A percentile compares a stretch with the other conserved stretches of the same genome.
These are phyloP conservation scores for Argyra leucocephala DNA, from an alignment of 2,888 invertebrate species.

Conservation along the genomic window DNA sequence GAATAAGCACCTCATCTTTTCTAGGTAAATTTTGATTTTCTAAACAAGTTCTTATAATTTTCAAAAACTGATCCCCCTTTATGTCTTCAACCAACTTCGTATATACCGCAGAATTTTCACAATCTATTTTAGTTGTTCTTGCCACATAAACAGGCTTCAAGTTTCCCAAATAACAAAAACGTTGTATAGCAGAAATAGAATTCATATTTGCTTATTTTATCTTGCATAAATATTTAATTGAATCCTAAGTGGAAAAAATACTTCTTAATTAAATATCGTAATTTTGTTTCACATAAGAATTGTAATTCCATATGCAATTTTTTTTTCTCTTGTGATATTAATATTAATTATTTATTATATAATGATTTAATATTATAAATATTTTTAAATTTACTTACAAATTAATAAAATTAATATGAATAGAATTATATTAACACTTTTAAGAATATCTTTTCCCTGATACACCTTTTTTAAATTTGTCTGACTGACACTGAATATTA, in stretches of 20 bases:
- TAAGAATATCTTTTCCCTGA: too few species aligned
- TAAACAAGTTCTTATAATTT: conserved; percentile 25
- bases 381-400: too few species aligned
- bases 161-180: conserved; percentile 34
- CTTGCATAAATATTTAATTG: neutral
- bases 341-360: too few species aligned
- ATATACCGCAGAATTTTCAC: conserved; percentile 23
- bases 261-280: too few species aligned
- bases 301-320: too few species aligned
- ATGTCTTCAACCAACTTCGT: conserved; percentile 22
- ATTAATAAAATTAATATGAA: too few species aligned
- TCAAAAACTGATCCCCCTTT: conserved; percentile 24
- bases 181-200: conserved; percentile 22
- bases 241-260: neutral
- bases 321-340: too few species aligned
- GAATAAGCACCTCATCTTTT: conserved; percentile 33
- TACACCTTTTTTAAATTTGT: too few species aligned
- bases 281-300: too few species aligned
- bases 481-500: too few species aligned
- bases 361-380: too few species aligned
- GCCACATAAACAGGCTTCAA: conserved; percentile 30
- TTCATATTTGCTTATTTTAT: neutral
- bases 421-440: too few species aligned
- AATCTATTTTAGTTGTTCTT: conserved; percentile 21
- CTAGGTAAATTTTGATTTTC: conserved; percentile 28